Evolutionary conservation across 2,113 vertebrate species (phyloP), one percentile per base, ranked within the genome.

Genomic region (Acanthisitta chloris): DNA sequence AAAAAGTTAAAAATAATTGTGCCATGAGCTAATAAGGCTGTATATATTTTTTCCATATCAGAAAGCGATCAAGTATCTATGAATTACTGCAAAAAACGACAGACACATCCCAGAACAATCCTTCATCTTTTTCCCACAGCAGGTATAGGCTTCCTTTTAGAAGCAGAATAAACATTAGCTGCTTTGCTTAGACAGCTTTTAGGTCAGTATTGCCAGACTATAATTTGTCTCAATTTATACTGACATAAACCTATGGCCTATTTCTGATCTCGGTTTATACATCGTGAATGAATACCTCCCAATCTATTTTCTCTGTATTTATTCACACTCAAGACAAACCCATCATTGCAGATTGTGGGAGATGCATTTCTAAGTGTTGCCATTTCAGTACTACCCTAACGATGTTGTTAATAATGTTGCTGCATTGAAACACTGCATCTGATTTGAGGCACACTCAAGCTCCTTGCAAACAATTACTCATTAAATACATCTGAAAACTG

Each of bases 291-390:
- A 86, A 25, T 73, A 91, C 51, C 31, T 71, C 62, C 21, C 13
- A 15, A 38, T 93, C 66, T 83, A 62, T 72, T 90, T 92, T 25
- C 46, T 59, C 66, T 62, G 4, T 72, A 36, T 89, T 79, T 95
- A 65, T 90, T 70, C 88, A 74, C 58, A 90, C 64, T 94, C 80
- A 93, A 54, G 95, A 92, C 62, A 94, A 94, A 79, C 34, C 40
- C 83, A 59, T 91, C 40, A 77, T 72, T 92, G 92, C 83, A 91
- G 74, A 81, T 88, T 86, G 81, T 48, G 61, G 52, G 48, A 58
- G 70, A 71, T 89, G 52, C 45, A 61, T 91, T 91, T 93, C 83
- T 79, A 89, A 94, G 81, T 67, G 69, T 81, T 94, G 48, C 55
- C 85, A 83, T 95, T 95, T 97, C 87, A 70, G 82, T 49, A 38